Evolutionary conservation across 2,113 vertebrate species (phyloP).

Genomic region (Xenus cinereus): DNA sequence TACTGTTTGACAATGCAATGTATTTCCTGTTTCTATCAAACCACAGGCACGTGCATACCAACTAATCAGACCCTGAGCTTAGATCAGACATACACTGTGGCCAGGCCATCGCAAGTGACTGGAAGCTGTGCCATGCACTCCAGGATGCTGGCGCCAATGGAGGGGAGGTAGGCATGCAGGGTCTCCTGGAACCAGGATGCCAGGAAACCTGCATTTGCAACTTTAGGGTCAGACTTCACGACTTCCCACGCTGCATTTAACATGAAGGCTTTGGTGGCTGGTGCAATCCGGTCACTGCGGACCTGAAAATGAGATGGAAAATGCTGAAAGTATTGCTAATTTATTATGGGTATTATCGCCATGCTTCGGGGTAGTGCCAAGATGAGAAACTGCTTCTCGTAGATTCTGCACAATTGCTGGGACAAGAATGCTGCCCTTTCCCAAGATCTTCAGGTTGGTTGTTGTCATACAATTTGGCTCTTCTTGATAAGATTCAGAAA

Average conservation of each 20-base stretch:
- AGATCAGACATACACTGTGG: slow-evolving; percentile 12
- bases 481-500: neutral
- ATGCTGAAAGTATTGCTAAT: neutral
- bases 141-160: neutral
- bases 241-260: slow-evolving; percentile 36
- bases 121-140: slow-evolving; percentile 25
- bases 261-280: neutral
- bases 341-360: neutral
- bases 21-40: neutral
- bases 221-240: neutral
- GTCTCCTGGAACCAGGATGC: slow-evolving; percentile 39
- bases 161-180: neutral
- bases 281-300: neutral
- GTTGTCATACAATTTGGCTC: neutral
- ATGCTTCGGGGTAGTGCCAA: neutral
- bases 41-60: neutral
- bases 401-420: neutral
- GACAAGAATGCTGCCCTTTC: neutral
- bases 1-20: neutral
- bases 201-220: neutral
- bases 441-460: neutral
- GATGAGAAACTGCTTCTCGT: neutral
- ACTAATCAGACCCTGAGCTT: neutral
- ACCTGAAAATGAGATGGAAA: neutral
- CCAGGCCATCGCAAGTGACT: slow-evolving; percentile 10